These are phyloP conservation scores for Ianthella basta DNA, from an alignment of 37 sponge, comb jelly and placozoan species.

Conservation along the genomic window DNA sequence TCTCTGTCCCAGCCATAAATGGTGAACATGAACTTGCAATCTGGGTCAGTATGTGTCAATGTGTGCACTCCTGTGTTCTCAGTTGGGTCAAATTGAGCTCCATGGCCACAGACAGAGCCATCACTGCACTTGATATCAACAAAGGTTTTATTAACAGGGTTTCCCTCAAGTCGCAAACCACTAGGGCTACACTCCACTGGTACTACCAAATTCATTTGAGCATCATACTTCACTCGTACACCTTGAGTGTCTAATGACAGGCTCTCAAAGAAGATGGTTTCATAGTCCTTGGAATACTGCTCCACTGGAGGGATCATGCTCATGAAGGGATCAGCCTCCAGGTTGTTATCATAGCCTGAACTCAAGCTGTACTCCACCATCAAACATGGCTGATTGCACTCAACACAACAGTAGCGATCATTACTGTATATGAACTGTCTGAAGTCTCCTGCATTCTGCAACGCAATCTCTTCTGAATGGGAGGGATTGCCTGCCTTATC, in stretches of 20 bases:
- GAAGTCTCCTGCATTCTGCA: neutral
- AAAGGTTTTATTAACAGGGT: neutral
- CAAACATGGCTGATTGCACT: conserved; percentile 40
- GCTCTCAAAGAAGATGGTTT: neutral
- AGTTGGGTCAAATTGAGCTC: neutral
- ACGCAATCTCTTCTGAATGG: neutral
- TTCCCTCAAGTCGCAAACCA: conserved; percentile 12
- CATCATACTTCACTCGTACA: neutral
- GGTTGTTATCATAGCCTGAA: conserved; percentile 46
- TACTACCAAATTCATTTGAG: neutral
- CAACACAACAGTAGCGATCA: conserved; percentile 27
- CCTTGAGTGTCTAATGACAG: neutral
- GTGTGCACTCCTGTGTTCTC: neutral
- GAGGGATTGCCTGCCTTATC: neutral
- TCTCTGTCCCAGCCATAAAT: conserved; percentile 5
- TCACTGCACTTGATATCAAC: neutral
- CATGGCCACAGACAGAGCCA: neutral
- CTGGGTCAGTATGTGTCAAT: neutral
- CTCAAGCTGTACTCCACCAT: conserved; percentile 44
- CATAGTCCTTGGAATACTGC: conserved; percentile 8
- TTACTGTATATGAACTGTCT: neutral
- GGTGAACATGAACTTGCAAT: neutral
- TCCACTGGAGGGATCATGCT: conserved; percentile 14
- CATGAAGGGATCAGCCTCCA: conserved; percentile 4
- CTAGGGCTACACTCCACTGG: neutral